Percentiles rank a stretch among this genome's conserved stretches.
phyloP scores from a whole-genome alignment of 2,797 vertebrate species.

The Cryptoprocta ferox region DNA sequence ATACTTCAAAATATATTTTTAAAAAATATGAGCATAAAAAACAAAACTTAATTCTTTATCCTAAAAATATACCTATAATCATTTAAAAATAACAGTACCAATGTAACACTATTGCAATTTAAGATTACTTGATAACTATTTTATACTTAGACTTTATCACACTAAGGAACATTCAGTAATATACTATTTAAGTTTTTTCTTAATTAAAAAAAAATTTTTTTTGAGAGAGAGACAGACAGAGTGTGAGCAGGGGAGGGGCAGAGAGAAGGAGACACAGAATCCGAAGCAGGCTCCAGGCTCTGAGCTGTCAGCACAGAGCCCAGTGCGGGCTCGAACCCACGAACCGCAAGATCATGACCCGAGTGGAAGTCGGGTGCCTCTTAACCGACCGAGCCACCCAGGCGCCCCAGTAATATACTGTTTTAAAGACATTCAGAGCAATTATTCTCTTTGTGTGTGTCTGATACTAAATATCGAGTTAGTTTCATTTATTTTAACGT shows the following conservation, averaged over 20 bases:
- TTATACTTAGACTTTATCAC: background rate
- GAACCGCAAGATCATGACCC: too few species aligned
- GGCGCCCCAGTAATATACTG: background rate
- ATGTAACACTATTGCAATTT: background rate
- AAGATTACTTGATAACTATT: background rate
- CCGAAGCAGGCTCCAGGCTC: too few species aligned
- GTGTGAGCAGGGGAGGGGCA: too few species aligned
- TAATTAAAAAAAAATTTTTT: too few species aligned
- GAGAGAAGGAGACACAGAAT: too few species aligned
- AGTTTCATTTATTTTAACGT: background rate
- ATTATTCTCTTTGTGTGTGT: background rate
- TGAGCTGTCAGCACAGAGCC: too few species aligned
- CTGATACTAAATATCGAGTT: background rate
- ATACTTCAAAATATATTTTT: background rate
- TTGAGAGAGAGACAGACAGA: too few species aligned
- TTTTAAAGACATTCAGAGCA: background rate
- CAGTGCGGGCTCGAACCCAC: too few species aligned
- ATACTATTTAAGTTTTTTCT: too few species aligned
- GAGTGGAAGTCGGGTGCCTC: too few species aligned
- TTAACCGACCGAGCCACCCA: too few species aligned
- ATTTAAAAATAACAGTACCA: background rate
- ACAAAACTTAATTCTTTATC: background rate
- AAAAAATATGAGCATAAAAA: background rate
- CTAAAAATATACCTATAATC: background rate
- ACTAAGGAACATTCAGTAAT: background rate